Conservation (phyloP, 2,888 invertebrate species). For the Incurvaria masculella region DNA sequence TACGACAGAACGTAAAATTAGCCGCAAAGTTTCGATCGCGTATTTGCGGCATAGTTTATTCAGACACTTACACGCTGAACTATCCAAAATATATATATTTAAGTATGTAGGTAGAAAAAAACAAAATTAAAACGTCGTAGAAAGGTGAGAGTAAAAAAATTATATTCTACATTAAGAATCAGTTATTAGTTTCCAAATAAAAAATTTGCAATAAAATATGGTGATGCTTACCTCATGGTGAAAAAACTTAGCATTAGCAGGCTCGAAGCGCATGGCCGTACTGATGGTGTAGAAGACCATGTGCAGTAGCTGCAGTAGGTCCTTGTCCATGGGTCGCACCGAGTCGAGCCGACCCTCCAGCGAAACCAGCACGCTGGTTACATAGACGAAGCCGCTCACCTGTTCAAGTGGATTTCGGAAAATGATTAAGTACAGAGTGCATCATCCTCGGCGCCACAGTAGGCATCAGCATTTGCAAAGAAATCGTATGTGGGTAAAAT, state of each 20-base stretch:
- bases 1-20: background rate
- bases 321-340: conserved; percentile 42
- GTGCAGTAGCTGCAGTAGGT: conserved; percentile 75
- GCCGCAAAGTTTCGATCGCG: background rate
- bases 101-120: too few species aligned
- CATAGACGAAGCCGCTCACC: conserved; percentile 95
- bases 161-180: background rate
- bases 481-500: too few species aligned
- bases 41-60: background rate
- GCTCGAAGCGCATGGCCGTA: conserved; percentile 98
- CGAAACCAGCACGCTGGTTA: conserved; percentile 92
- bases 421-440: too few species aligned
- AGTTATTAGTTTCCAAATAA: conserved; percentile 28
- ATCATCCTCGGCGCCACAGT: too few species aligned
- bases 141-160: background rate
- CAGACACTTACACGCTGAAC: background rate
- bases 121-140: too few species aligned
- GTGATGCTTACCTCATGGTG: conserved; percentile 73
- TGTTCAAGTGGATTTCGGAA: too few species aligned
- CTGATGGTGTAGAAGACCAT: conserved; percentile 93
- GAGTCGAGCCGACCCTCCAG: conserved; percentile 76
- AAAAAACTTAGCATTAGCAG: conserved; percentile 98
- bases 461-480: too few species aligned
- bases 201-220: background rate
- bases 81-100: background rate